Conservation (phyloP, 2,113 vertebrate species). For the Menura novaehollandiae region DNA sequence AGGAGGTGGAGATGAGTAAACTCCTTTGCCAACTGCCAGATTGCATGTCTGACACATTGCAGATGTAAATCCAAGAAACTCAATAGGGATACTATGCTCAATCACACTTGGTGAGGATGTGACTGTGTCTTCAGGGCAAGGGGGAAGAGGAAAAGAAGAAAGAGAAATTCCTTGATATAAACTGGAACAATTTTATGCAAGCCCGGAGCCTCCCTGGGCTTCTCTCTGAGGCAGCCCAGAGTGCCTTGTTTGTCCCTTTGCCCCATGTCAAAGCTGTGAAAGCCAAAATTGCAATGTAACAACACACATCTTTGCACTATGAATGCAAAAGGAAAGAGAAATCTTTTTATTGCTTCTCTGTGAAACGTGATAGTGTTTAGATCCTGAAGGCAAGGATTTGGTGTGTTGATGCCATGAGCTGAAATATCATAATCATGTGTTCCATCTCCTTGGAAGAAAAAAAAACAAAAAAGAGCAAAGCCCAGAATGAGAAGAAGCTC, state of each 20-base stretch:
- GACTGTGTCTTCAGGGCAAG: neutral
- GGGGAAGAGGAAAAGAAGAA: neutral
- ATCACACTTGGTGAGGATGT: neutral
- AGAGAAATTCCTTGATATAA: neutral
- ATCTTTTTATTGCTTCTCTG: neutral
- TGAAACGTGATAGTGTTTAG: neutral
- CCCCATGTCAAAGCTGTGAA: neutral
- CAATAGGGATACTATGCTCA: neutral
- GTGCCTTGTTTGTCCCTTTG: neutral
- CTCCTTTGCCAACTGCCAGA: slow-evolving; percentile 36
- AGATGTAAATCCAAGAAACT: slow-evolving; percentile 43
- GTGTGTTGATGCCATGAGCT: neutral
- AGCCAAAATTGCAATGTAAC: neutral
- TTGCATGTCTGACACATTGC: slow-evolving; percentile 34
- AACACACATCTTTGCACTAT: neutral
- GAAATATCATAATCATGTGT: neutral
- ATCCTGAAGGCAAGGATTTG: neutral
- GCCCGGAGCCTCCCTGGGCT: neutral
- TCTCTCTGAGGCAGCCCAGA: neutral
- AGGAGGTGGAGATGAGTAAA: slow-evolving; percentile 41
- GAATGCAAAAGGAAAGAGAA: neutral
- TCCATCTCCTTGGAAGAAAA: neutral
- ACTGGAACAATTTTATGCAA: neutral
- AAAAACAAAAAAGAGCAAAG: neutral
- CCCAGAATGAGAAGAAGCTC: neutral